A percentile compares a stretch with the other conserved stretches of the same genome.
Conservation (phyloP, 2,113 vertebrate genomes). For the Circaetus gallicus region DNA sequence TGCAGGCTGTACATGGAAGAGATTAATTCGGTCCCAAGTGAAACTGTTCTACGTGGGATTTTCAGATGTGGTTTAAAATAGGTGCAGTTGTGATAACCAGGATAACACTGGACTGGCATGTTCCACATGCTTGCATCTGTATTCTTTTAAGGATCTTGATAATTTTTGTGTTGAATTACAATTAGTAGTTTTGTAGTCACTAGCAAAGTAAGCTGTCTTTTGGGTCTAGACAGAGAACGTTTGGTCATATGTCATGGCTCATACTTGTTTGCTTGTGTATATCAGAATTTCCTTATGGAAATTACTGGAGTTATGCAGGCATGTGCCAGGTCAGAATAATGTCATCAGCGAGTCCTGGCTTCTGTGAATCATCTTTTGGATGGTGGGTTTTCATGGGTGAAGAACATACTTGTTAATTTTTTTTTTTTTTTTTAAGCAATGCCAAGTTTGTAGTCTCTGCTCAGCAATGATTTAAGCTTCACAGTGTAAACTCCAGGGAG, state of each 20-base stretch:
- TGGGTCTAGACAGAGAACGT: background rate
- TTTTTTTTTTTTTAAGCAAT: background rate
- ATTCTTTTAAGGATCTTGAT: background rate
- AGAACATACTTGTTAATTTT: background rate
- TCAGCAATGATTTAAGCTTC: background rate
- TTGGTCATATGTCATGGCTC: background rate
- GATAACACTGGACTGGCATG: background rate
- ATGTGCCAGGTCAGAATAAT: background rate
- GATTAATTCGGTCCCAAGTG: fast-evolving
- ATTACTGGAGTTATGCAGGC: background rate
- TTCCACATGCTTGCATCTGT: background rate
- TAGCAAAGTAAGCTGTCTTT: background rate
- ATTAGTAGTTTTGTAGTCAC: background rate
- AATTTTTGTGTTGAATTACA: background rate
- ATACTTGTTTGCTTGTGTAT: background rate
- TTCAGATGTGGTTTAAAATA: background rate
- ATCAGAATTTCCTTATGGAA: background rate
- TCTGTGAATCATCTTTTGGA: background rate
- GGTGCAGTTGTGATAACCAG: background rate
- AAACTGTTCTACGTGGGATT: background rate
- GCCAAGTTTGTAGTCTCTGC: background rate
- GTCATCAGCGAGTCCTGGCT: background rate
- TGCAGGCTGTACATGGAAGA: background rate
- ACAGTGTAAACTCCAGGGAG: background rate
- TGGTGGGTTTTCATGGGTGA: background rate